These are phyloP conservation scores for Microcebus griseorufus DNA, from an alignment of 2,113 vertebrate genomes.

Conservation along the genomic window DNA sequence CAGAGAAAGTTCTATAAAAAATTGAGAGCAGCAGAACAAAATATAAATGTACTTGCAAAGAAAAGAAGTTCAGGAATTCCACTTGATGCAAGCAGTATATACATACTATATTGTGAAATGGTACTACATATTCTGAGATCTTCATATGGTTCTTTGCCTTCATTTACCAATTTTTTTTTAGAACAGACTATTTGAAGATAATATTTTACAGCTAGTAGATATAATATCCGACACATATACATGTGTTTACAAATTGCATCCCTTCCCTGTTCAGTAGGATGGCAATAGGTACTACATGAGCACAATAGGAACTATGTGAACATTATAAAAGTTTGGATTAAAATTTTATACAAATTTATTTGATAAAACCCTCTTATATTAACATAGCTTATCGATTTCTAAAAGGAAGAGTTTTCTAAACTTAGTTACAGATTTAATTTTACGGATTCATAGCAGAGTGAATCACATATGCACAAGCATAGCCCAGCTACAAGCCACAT, in stretches of 20 bases:
- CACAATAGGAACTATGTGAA: neutral
- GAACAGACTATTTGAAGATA: neutral
- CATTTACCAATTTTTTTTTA: neutral
- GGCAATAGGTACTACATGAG: neutral
- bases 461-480: neutral
- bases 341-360: neutral
- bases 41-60: neutral
- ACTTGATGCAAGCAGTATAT: neutral
- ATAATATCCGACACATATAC: neutral
- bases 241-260: neutral
- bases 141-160: neutral
- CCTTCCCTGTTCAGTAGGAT: neutral
- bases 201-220: neutral
- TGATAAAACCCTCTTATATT: neutral
- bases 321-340: neutral
- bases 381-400: neutral
- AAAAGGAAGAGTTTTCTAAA: neutral
- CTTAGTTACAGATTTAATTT: neutral
- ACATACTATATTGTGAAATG: neutral
- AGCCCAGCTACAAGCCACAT: accelerated
- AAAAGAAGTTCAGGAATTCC: neutral
- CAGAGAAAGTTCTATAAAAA: neutral
- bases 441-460: neutral
- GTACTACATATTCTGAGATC: neutral
- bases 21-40: neutral